Evolutionary conservation across 2,797 vertebrate species (phyloP).

Genomic region (Leptoclinus maculatus): DNA sequence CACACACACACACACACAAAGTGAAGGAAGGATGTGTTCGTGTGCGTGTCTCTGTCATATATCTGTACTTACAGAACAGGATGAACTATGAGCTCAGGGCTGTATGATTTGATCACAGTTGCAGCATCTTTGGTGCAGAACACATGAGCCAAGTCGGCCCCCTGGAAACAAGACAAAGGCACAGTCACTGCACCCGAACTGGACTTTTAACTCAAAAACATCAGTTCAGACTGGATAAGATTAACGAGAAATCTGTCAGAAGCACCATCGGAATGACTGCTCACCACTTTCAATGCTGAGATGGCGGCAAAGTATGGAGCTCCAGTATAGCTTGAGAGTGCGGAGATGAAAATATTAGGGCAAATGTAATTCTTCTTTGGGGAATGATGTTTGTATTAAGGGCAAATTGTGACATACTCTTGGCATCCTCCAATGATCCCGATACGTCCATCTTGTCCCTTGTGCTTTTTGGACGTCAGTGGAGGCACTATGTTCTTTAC

Average conservation of each 20-base stretch:
- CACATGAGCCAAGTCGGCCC: conserved; percentile 96
- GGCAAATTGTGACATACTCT: conserved; percentile 88
- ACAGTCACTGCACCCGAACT: background rate
- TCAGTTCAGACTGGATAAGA: background rate
- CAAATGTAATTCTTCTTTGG: background rate
- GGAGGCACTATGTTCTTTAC: conserved; percentile 91
- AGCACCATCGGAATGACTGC: conserved; percentile 24
- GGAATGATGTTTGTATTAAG: background rate
- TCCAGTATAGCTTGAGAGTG: conserved; percentile 92
- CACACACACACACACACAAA: too few species aligned
- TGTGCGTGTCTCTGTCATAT: background rate
- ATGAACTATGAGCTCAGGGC: conserved; percentile 98
- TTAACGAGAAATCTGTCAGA: background rate
- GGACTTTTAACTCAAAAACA: background rate
- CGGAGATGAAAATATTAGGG: conserved; percentile 24
- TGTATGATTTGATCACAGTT: conserved; percentile 97
- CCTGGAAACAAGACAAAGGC: conserved; percentile 78
- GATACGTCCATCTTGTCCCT: conserved; percentile 95
- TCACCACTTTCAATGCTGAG: conserved; percentile 96
- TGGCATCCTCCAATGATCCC: conserved; percentile 95
- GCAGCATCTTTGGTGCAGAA: conserved; percentile 98
- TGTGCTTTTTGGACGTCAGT: conserved; percentile 91
- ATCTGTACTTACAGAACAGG: conserved; percentile 94
- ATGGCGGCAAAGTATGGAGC: conserved; percentile 98
- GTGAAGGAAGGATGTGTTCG: too few species aligned